Evolutionary conservation across 1,140 invertebrate genomes (phyloP).

Genomic region (Bombus ignitus): DNA sequence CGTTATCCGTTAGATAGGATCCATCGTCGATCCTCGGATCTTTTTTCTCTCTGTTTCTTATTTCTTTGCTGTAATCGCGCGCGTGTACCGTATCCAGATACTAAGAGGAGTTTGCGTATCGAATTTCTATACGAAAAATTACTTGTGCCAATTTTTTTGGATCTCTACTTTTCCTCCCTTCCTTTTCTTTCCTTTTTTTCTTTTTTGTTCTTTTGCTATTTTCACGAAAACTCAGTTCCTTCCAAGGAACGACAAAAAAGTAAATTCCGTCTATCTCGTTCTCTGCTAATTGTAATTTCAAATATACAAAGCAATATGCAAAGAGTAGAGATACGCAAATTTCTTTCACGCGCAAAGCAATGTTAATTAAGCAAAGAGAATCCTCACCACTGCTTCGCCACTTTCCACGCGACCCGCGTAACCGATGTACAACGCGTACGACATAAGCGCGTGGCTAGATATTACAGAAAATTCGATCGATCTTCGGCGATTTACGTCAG

Average conservation of each 20-base stretch:
- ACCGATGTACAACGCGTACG: not conserved
- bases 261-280: no score
- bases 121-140: not conserved
- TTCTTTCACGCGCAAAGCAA: not conserved
- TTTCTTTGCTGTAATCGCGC: not conserved
- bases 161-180: no score
- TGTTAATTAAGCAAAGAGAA: no score
- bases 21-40: not conserved
- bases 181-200: no score
- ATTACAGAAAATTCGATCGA: not conserved
- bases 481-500: constrained; percentile 25
- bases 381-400: not conserved
- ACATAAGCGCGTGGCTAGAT: not conserved
- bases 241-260: no score
- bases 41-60: not conserved
- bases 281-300: rapidly evolving
- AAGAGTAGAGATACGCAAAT: not conserved
- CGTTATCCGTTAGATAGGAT: constrained; percentile 14
- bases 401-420: not conserved
- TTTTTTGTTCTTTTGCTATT: rapidly evolving
- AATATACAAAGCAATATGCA: not conserved
- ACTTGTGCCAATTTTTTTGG: no score
- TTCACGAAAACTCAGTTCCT: not conserved
- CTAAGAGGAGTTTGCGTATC: not conserved
- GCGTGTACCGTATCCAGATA: not conserved